These are phyloP conservation scores for Drosophila asahinai DNA, from an alignment of 1,140 invertebrate genomes.

Conservation along the genomic window DNA sequence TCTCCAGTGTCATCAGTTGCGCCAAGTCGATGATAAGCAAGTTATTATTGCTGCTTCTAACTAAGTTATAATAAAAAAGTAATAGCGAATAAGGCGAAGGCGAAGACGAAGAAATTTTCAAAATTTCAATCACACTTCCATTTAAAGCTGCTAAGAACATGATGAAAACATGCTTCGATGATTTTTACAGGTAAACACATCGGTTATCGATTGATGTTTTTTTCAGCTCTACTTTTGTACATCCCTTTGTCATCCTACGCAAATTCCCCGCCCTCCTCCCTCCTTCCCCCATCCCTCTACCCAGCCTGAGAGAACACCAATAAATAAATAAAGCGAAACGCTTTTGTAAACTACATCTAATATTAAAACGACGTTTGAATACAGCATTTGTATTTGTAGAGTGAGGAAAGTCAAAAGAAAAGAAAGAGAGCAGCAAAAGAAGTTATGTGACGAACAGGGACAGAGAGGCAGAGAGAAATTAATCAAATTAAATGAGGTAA, in stretches of 20 bases:
- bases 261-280: conserved; percentile 8
- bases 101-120: conserved; percentile 56
- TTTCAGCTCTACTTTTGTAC: neutral
- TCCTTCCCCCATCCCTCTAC: conserved; percentile 9
- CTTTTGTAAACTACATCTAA: conserved; percentile 65
- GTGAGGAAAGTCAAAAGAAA: conserved; percentile 29
- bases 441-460: conserved; percentile 8
- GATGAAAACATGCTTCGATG: neutral
- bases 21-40: conserved; percentile 78
- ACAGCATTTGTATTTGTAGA: conserved; percentile 39
- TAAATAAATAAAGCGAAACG: conserved; percentile 60
- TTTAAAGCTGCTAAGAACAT: neutral
- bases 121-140: conserved; percentile 54
- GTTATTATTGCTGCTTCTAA: conserved; percentile 9
- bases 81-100: conserved; percentile 41
- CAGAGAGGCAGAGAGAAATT: conserved; percentile 11
- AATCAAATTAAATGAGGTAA: conserved; percentile 49
- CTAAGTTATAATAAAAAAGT: conserved; percentile 23
- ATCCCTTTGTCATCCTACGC: conserved; percentile 29
- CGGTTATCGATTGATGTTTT: neutral
- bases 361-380: conserved; percentile 18
- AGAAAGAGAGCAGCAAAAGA: neutral
- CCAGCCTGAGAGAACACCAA: conserved; percentile 58
- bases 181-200: conserved; percentile 16
- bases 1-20: conserved; percentile 63